A percentile compares a stretch with the other conserved stretches of the same genome.
These are phyloP conservation scores for Drymodes brunneopygia DNA, from an alignment of 2,113 vertebrate species.

Conservation along the genomic window DNA sequence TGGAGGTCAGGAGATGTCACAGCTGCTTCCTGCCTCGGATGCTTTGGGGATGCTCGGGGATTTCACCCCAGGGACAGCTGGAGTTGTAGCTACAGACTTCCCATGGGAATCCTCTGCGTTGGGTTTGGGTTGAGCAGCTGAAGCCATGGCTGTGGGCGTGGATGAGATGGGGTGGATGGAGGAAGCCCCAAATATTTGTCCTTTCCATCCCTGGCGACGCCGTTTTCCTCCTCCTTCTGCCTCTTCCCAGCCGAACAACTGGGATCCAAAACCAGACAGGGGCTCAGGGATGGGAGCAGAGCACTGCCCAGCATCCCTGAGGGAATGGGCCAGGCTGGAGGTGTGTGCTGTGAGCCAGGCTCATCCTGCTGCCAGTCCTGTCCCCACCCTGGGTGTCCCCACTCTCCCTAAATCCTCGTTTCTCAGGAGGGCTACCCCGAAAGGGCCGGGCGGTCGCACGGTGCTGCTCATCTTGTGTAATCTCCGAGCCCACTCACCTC, in stretches of 20 bases:
- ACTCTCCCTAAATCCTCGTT: background rate
- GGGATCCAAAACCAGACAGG: background rate
- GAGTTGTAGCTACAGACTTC: background rate
- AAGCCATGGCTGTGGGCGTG: background rate
- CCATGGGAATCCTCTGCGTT: fast-evolving
- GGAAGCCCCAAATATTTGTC: background rate
- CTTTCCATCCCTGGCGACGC: background rate
- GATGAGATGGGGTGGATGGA: background rate
- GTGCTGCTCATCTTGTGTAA: conserved; percentile 11
- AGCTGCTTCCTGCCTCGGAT: background rate
- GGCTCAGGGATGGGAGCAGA: background rate
- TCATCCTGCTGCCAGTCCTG: background rate
- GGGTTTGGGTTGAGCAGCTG: background rate
- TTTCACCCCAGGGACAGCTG: background rate
- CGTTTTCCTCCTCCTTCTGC: background rate
- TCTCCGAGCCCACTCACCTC: conserved; percentile 47
- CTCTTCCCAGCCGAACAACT: background rate
- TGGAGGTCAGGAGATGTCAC: background rate
- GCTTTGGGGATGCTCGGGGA: background rate
- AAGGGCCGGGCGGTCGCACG: background rate
- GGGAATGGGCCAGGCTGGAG: background rate
- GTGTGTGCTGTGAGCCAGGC: background rate
- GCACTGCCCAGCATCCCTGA: background rate
- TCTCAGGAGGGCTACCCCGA: background rate
- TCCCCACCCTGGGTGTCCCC: background rate